Percentiles rank a stretch among this genome's conserved stretches.
Evolutionary conservation across 2,113 vertebrate genomes (phyloP).

Genomic region (Chaenocephalus aceratus): DNA sequence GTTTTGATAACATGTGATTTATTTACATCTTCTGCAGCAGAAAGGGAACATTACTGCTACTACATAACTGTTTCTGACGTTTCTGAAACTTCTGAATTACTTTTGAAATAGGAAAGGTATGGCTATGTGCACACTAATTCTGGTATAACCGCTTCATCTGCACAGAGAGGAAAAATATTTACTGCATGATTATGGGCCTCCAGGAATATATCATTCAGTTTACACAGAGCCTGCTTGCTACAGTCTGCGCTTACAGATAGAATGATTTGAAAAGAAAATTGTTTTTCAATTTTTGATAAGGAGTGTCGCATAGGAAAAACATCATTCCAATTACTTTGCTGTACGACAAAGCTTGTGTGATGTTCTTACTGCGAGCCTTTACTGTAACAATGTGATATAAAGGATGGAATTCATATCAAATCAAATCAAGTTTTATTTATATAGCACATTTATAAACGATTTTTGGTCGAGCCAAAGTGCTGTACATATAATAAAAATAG

Average conservation of each 20-base stretch:
- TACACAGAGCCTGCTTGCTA: constrained; percentile 29
- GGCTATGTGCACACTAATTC: constrained; percentile 35
- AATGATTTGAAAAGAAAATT: constrained; percentile 48
- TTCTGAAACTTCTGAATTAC: constrained; percentile 23
- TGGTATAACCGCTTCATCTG: constrained; percentile 33
- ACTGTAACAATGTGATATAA: constrained; percentile 11
- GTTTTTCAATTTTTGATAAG: constrained; percentile 44
- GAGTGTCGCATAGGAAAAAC: constrained; percentile 45
- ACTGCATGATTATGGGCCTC: constrained; percentile 54
- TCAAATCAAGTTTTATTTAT: no score
- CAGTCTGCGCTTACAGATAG: constrained; percentile 36
- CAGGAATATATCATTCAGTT: constrained; percentile 52
- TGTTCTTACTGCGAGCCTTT: constrained; percentile 42
- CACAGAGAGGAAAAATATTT: constrained; percentile 38
- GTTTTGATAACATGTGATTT: constrained; percentile 56
- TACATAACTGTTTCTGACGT: constrained; percentile 27
- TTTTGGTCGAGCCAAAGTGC: no score
- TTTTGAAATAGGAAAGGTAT: constrained; percentile 43
- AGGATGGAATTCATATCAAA: constrained; percentile 18
- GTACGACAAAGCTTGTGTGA: constrained; percentile 27
- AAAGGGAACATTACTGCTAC: constrained; percentile 20
- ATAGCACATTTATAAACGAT: no score
- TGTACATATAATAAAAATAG: no score
- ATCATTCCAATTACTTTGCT: constrained; percentile 57
- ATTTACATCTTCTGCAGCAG: constrained; percentile 3